phyloP scores from a whole-genome alignment of 2,888 invertebrate species.

The Cantharis nigra region DNA sequence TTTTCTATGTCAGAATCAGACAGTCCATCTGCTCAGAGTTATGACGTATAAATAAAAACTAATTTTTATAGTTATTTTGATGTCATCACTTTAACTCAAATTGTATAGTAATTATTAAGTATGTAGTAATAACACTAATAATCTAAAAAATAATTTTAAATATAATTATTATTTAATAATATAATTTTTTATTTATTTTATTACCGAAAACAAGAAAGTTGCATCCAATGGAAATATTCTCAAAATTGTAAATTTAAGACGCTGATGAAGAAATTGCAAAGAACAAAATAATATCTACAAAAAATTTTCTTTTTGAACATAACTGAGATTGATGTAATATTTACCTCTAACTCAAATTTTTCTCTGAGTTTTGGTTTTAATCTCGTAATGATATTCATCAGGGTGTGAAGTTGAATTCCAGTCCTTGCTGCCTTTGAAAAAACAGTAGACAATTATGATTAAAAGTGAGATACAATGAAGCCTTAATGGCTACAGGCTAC shows the following conservation, averaged over 20 bases:
- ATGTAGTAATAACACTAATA: background rate
- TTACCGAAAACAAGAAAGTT: background rate
- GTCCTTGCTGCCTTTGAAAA: background rate
- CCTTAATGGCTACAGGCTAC: too few relatives aligned
- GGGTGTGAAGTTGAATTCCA: background rate
- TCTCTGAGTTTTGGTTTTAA: background rate
- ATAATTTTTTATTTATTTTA: too few relatives aligned
- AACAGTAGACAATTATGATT: background rate
- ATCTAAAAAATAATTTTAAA: background rate
- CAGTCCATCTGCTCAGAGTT: too few relatives aligned
- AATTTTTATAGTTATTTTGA: too few relatives aligned
- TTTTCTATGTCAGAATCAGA: too few relatives aligned
- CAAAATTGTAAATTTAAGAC: background rate
- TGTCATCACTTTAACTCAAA: background rate
- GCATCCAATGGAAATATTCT: background rate
- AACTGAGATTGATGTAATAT: too few relatives aligned
- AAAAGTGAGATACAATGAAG: too few relatives aligned
- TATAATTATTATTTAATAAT: background rate
- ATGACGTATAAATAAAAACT: too few relatives aligned
- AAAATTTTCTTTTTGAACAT: background rate
- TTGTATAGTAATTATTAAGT: background rate
- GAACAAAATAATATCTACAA: background rate
- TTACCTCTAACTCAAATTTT: background rate
- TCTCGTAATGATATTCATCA: background rate
- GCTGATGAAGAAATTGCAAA: background rate